Percentiles rank a stretch among this genome's conserved stretches.
Evolutionary conservation across 2,113 vertebrate genomes (phyloP).

Genomic region (Pluvialis apricaria): DNA sequence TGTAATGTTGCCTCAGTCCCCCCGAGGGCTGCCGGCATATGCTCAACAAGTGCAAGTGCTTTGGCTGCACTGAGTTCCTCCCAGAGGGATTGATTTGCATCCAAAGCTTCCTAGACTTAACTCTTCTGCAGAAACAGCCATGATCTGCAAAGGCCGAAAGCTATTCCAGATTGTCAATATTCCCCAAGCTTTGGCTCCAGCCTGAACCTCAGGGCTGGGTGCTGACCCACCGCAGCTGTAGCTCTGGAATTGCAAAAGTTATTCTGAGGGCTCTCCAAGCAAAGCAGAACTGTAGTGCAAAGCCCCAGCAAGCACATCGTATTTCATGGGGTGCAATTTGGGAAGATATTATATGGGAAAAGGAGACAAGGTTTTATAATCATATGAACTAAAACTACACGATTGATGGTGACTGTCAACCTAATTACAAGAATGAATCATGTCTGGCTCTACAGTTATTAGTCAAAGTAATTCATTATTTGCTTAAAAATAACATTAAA

Average conservation of each 20-base stretch:
- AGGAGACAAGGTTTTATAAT: neutral
- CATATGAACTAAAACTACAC: neutral
- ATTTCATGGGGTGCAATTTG: neutral
- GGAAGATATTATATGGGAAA: neutral
- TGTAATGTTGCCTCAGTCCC: neutral
- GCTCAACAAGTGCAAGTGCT: neutral
- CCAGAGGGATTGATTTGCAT: accelerated
- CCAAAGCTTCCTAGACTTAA: neutral
- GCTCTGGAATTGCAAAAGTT: neutral
- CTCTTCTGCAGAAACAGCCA: neutral
- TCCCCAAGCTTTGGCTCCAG: neutral
- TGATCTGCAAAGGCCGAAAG: neutral
- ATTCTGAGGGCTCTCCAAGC: neutral
- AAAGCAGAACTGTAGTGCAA: neutral
- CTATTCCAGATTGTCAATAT: neutral
- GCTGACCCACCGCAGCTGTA: neutral
- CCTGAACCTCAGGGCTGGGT: neutral
- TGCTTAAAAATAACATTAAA: constrained; percentile 45
- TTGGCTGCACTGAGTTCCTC: neutral
- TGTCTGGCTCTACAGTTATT: constrained; percentile 28
- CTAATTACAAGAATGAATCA: constrained; percentile 41
- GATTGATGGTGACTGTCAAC: constrained; percentile 16
- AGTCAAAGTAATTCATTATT: constrained; percentile 44
- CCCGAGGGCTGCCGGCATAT: neutral
- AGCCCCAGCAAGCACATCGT: accelerated